A percentile compares a stretch with the other conserved stretches of the same genome.
phyloP scores from a whole-genome alignment of 64 coral and sea anemone species.

The Dendronephthya gigantea region DNA sequence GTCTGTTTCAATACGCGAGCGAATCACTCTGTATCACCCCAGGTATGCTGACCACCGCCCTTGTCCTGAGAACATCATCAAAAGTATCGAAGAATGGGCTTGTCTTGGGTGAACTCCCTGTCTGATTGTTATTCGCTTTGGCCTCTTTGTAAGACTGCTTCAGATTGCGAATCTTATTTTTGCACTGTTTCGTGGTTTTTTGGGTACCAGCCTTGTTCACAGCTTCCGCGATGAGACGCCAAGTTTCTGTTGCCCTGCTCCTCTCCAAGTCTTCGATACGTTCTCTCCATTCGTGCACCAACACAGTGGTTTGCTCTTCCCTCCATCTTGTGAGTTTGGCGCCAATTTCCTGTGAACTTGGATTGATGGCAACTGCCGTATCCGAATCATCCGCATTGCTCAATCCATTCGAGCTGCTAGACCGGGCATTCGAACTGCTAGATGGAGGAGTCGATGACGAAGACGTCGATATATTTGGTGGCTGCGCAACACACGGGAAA shows the following conservation, averaged over 20 bases:
- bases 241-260: conserved; percentile 30
- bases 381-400: background rate
- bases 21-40: conserved; percentile 38
- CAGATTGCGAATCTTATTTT: conserved; percentile 42
- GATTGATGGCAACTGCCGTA: background rate
- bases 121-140: conserved; percentile 34
- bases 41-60: conserved; percentile 47
- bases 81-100: conserved; percentile 36
- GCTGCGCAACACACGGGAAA: background rate
- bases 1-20: background rate
- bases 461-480: background rate
- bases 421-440: background rate
- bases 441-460: background rate
- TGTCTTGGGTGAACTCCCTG: background rate
- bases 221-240: conserved; percentile 19
- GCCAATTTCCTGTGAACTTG: background rate
- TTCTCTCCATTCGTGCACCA: conserved; percentile 46
- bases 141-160: conserved; percentile 47
- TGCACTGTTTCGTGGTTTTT: conserved; percentile 51
- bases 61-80: conserved; percentile 37
- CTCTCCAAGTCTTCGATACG: conserved; percentile 42
- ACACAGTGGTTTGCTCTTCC: conserved; percentile 26
- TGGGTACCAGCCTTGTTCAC: conserved; percentile 33
- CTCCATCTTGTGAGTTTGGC: conserved; percentile 21
- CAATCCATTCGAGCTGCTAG: too few species aligned